Percentiles rank a stretch among this genome's conserved stretches.
phyloP scores from a whole-genome alignment of 2,797 vertebrate species.

The Clarias platycephalus region DNA sequence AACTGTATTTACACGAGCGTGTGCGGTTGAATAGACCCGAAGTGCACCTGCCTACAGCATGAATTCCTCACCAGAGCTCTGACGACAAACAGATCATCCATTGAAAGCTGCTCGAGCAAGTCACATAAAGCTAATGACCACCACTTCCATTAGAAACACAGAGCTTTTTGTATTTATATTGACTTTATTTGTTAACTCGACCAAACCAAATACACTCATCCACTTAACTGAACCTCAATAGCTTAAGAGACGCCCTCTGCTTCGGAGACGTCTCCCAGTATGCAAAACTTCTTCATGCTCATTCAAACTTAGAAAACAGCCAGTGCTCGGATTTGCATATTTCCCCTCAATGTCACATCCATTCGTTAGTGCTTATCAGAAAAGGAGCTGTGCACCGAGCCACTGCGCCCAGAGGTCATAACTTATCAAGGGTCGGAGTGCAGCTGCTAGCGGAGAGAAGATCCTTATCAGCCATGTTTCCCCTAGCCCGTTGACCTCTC shows the following conservation, averaged over 20 bases:
- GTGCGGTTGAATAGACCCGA: constrained; percentile 41
- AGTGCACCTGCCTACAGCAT: constrained; percentile 56
- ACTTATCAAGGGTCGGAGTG: constrained; percentile 60
- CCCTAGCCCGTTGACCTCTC: constrained; percentile 59
- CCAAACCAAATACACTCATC: constrained; percentile 5
- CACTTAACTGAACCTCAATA: neutral
- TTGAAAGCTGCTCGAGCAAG: neutral
- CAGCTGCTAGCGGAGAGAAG: constrained; percentile 54
- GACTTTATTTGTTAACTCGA: constrained; percentile 1
- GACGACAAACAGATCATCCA: constrained; percentile 58
- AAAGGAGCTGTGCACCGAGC: constrained; percentile 20
- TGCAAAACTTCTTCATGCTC: neutral
- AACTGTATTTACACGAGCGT: constrained; percentile 51
- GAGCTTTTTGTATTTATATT: neutral
- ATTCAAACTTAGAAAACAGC: neutral
- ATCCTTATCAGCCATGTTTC: constrained; percentile 62
- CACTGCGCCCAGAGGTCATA: constrained; percentile 46
- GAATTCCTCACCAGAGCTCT: constrained; percentile 61
- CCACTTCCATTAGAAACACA: neutral
- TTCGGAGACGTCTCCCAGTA: neutral
- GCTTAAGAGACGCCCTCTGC: neutral
- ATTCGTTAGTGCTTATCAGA: constrained; percentile 29
- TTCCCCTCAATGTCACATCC: constrained; percentile 1
- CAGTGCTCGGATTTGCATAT: constrained; percentile 24
- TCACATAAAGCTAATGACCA: neutral